A percentile compares a stretch with the other conserved stretches of the same genome.
phyloP scores from a whole-genome alignment of 2,113 vertebrate species.

The Phocoena sinus region DNA sequence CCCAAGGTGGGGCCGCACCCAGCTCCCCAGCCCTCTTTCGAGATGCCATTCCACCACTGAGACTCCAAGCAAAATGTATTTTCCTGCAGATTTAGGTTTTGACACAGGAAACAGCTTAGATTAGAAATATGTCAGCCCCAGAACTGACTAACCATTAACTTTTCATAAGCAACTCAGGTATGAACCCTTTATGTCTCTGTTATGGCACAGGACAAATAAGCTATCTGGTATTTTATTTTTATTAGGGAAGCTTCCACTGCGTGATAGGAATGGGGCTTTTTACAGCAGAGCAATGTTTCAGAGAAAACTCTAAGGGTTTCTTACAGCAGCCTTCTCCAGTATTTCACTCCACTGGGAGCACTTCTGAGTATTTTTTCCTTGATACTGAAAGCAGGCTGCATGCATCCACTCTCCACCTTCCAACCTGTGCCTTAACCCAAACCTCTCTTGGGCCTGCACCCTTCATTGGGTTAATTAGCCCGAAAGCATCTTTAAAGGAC shows the following conservation, averaged over 20 bases:
- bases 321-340: neutral
- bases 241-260: neutral
- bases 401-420: rapidly evolving
- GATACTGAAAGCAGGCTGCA: neutral
- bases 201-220: slow-evolving; percentile 9
- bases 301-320: neutral
- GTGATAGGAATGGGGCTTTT: neutral
- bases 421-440: neutral
- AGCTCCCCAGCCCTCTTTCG: neutral
- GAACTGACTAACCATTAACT: slow-evolving; percentile 35
- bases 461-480: neutral
- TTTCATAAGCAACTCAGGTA: slow-evolving; percentile 28
- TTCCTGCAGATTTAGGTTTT: slow-evolving; percentile 16
- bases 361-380: neutral
- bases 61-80: neutral
- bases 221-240: slow-evolving; percentile 15
- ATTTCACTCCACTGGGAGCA: neutral
- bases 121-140: slow-evolving; percentile 10
- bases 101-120: neutral
- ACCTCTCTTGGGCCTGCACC: neutral
- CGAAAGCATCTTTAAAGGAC: neutral
- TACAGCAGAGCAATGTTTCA: neutral
- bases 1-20: rapidly evolving
- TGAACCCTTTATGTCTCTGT: neutral
- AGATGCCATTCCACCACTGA: neutral